Base-by-base conservation (phyloP, 2,113 vertebrate species). In the Silurus meridionalis region DNA sequence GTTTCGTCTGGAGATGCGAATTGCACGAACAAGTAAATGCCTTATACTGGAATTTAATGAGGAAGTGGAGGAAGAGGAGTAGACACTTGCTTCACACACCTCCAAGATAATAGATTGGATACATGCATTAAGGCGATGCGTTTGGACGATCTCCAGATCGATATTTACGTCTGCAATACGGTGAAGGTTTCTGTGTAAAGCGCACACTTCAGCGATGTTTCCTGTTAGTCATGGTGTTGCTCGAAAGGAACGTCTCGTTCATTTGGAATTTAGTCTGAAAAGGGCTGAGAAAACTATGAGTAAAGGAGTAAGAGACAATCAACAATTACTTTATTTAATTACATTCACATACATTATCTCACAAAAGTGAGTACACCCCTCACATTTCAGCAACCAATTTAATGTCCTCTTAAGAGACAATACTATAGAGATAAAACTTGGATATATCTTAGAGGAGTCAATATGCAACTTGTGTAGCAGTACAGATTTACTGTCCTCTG, bases 171-270 rank as follows among this genome's bases (percentile, higher is more conserved):
- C 89, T 89, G 90, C 17, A 77, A 53, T 4, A 53, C 11, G 0
- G 74, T 88, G 88, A 88, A 37, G 87, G 11, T 83, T 85, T 90
- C 90, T 90, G 90, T 87, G 75, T 83, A 87, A 53, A 83, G 85
- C 69, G 86, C 23, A 15, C 37, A 23, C 15, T 11, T 85, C 84
- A 87, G 89, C 60, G 81, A 77, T 89, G 90, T 85, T 93, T 93
- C 86, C 4, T 87, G 85, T 94, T 92, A 93, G 93, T 93, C 91
- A 92, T 82, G 83, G 91, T 91, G 83, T 81, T 86, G 88, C 90
- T 80, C 88, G 83, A 86, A 85, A 87, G 81, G 88, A 84, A 64
- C 86, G 67, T 88, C 88, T 88, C 37, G 82, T 82, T 88, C 88
- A 52, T 90, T 91, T 91, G 91, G 82, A 58, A 37, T 46, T 2